Percentiles rank a stretch among this genome's conserved stretches.
Conservation (phyloP, 35 echinoderm and acorn worm genomes). For the Heliocidaris erythrogramma region DNA sequence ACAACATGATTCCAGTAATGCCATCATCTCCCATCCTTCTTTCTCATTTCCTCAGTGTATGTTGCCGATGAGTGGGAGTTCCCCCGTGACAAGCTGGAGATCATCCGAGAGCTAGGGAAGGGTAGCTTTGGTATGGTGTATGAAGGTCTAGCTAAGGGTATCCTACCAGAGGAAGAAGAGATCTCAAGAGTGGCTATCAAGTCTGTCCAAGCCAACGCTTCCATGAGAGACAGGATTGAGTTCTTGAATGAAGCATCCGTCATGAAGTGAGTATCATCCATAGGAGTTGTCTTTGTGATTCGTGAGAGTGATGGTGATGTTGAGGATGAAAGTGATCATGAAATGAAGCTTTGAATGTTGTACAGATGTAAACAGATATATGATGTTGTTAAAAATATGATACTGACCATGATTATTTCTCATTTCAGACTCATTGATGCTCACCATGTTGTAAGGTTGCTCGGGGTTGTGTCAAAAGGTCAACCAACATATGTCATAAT, state of each 20-base stretch:
- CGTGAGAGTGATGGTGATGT: background rate
- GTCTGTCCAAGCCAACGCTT: constrained; percentile 94
- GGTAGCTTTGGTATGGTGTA: constrained; percentile 97
- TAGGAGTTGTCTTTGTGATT: background rate
- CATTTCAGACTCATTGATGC: constrained; percentile 67
- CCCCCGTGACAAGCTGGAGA: constrained; percentile 77
- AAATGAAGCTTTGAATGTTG: too few relatives aligned
- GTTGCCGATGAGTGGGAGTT: constrained; percentile 94
- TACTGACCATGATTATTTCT: constrained; percentile 9
- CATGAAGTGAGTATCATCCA: constrained; percentile 81
- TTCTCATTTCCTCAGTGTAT: constrained; percentile 76
- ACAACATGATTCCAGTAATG: background rate
- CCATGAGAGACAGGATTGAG: constrained; percentile 95
- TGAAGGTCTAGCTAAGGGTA: constrained; percentile 72
- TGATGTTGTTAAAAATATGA: background rate
- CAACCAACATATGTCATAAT: constrained; percentile 95
- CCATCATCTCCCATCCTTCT: background rate
- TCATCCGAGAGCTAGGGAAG: constrained; percentile 88
- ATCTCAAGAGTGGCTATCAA: constrained; percentile 83
- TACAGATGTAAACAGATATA: background rate
- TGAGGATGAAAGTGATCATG: too few relatives aligned
- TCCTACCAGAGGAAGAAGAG: constrained; percentile 67
- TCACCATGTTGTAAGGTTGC: constrained; percentile 81
- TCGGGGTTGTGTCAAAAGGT: constrained; percentile 94
- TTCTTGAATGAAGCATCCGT: constrained; percentile 94